Evolutionary conservation across 2,113 vertebrate genomes (phyloP).

Genomic region (Narcine bancroftii): DNA sequence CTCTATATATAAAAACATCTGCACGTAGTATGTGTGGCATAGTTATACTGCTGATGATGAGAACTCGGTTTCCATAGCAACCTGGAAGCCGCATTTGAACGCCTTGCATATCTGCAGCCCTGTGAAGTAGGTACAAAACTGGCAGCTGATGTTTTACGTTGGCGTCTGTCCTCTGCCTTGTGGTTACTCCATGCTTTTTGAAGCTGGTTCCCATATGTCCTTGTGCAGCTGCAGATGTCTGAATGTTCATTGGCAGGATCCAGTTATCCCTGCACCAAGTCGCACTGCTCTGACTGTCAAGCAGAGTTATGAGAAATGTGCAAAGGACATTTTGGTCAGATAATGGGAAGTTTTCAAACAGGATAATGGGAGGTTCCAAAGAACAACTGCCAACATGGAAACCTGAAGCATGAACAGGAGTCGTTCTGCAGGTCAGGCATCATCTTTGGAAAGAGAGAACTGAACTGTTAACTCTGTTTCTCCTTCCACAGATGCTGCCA

Average conservation of each 20-base stretch:
- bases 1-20: slow-evolving; percentile 60
- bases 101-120: slow-evolving; percentile 99
- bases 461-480: no score
- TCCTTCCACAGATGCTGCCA: no score
- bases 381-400: no score
- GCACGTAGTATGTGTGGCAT: slow-evolving; percentile 95
- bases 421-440: no score
- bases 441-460: no score
- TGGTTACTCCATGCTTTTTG: slow-evolving; percentile 46
- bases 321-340: not conserved
- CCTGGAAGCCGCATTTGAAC: slow-evolving; percentile 99
- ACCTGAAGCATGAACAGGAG: no score
- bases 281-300: not conserved
- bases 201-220: slow-evolving; percentile 45
- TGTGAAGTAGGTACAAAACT: slow-evolving; percentile 92
- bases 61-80: slow-evolving; percentile 98
- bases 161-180: slow-evolving; percentile 53
- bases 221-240: not conserved
- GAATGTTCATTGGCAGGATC: not conserved
- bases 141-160: slow-evolving; percentile 62
- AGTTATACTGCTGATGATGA: slow-evolving; percentile 99
- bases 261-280: not conserved
- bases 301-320: not conserved
- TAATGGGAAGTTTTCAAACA: not conserved
- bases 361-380: not conserved